Base-by-base conservation (phyloP, 1,140 invertebrate species). In the Archivesica marissinica region DNA sequence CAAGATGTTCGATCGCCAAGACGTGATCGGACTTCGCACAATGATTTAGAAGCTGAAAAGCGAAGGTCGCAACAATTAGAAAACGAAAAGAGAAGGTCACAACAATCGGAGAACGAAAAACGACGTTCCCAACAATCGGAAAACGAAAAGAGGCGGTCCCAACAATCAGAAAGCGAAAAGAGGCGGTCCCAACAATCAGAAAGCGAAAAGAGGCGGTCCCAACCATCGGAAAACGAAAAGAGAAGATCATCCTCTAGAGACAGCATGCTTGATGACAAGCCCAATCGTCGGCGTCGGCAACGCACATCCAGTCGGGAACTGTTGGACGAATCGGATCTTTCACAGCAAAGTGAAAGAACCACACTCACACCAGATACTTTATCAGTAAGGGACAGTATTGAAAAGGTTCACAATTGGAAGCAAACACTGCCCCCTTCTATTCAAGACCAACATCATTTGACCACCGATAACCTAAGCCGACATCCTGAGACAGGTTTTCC, bases 351-450 rank as follows among this genome's bases (percentile, higher is more conserved):
- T 54, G 88, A 85, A 0, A 84, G 87, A 25, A 59, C 88, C 28
- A 88, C 90, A n/a, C 86, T 93, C 33, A 93, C 93, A 30, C 89
- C 90, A 23, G 93, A 93, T 87, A 91, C 83, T 9, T 76, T 93
- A 23, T 90, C 88, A n/a, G 84, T 93, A 41, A 87, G 92, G 30
- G 93, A 93, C 20, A 93, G 92, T 86, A 93, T 93, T 47, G 92
- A 93, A 77, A 93, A 93, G 83, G 93, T 93, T 44, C 87, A 92
- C 0, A 86, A 88, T 52, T 92, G 92, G 90, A 92, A 91, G 56
- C 90, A 92, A 79, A 88, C 90, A 23, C 84, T 92, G 2, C 89
- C 91, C 11, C 76, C 87, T 25, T 86, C 86, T 41, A 85, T 85
- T 54, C 78, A 87, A 50, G 86, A 82, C 59, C 75, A 74, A 13